Conservation (phyloP, 2,797 vertebrate genomes). For the Sphaeramia orbicularis region DNA sequence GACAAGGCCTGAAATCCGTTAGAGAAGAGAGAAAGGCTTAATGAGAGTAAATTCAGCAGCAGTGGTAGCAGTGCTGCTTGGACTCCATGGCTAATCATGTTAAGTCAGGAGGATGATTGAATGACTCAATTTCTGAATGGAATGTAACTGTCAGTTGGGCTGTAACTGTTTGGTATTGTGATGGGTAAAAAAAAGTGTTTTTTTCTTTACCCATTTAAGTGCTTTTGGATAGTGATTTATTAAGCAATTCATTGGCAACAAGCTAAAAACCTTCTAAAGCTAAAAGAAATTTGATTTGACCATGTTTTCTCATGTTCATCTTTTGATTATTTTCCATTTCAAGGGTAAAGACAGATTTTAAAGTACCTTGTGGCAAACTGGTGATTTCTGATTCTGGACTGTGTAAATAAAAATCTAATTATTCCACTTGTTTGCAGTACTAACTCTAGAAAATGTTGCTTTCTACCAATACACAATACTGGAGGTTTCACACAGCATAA, state of each 20-base stretch:
- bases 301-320: not conserved
- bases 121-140: conserved; percentile 37
- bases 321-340: too few species aligned
- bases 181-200: not conserved
- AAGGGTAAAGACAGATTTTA: too few species aligned
- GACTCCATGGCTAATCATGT: conserved; percentile 32
- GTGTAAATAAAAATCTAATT: too few species aligned
- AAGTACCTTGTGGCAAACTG: too few species aligned
- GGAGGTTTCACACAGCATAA: conserved; percentile 22
- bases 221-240: not conserved
- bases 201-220: not conserved
- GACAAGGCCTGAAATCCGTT: conserved; percentile 45
- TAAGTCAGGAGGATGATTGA: conserved; percentile 27
- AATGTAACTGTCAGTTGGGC: conserved; percentile 42
- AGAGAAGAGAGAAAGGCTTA: conserved; percentile 40
- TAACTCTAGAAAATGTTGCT: conserved; percentile 7
- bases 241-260: not conserved
- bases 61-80: conserved; percentile 22
- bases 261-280: conserved; percentile 3
- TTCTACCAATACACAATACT: not conserved
- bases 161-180: conserved; percentile 37
- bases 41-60: conserved; percentile 45
- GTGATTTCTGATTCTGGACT: too few species aligned
- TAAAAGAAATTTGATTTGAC: conserved; percentile 13
- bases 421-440: conserved; percentile 3